A percentile compares a stretch with the other conserved stretches of the same genome.
Conservation (phyloP, 2,888 invertebrate species). For the Oscheius myriophilus region DNA sequence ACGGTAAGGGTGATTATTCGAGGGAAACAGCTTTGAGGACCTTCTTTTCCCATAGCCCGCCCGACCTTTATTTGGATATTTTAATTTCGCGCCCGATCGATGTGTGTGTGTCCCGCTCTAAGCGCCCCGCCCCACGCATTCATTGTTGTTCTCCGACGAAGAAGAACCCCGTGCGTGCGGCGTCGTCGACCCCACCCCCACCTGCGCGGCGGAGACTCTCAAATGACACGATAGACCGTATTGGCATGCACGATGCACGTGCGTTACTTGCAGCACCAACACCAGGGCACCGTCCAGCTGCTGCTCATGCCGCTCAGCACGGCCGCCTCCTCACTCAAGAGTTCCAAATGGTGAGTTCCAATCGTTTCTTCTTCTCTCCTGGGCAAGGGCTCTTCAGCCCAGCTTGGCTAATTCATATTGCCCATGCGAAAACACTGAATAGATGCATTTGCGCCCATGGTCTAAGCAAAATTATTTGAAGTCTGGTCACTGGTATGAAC, state of each 20-base stretch:
- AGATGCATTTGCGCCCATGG: no score
- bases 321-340: slow-evolving; percentile 62
- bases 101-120: slow-evolving; percentile 27
- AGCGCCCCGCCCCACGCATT: slow-evolving; percentile 31
- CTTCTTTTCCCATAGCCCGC: slow-evolving; percentile 19
- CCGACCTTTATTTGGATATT: slow-evolving; percentile 34
- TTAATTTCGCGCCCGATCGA: slow-evolving; percentile 36
- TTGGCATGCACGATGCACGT: slow-evolving; percentile 61
- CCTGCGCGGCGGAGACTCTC: slow-evolving; percentile 15
- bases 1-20: slow-evolving; percentile 20
- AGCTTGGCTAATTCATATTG: no score
- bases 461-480: no score
- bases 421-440: no score
- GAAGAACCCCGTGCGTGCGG: slow-evolving; percentile 26
- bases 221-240: slow-evolving; percentile 14
- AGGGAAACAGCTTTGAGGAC: slow-evolving; percentile 27
- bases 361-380: not conserved
- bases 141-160: slow-evolving; percentile 31
- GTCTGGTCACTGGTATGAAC: no score
- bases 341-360: slow-evolving; percentile 61
- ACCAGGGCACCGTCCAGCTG: slow-evolving; percentile 69
- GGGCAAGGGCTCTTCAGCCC: no score
- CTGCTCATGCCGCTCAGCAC: slow-evolving; percentile 68
- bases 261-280: slow-evolving; percentile 69
- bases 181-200: slow-evolving; percentile 20